Conservation (phyloP, 2,888 invertebrate species). For the Bombyx huttoni region DNA sequence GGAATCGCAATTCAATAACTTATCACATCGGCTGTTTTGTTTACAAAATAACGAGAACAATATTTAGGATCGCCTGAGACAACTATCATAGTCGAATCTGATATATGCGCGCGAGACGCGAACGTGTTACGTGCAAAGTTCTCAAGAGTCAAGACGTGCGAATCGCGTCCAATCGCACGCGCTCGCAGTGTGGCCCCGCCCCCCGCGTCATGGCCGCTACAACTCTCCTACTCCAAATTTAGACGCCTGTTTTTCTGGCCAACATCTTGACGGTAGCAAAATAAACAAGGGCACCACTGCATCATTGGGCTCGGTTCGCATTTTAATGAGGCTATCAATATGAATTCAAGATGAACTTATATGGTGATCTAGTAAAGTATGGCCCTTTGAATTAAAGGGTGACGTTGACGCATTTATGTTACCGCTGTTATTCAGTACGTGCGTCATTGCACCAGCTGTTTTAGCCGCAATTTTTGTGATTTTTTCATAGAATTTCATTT, state of each 20-base stretch:
- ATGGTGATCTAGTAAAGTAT: too few species aligned
- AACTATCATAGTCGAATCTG: background rate
- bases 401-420: too few species aligned
- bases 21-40: too few species aligned
- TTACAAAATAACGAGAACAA: background rate
- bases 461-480: too few species aligned
- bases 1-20: slow-evolving; percentile 8
- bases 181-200: slow-evolving; percentile 42
- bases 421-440: too few species aligned
- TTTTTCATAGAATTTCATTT: background rate
- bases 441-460: too few species aligned
- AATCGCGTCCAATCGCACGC: slow-evolving; percentile 57
- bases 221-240: slow-evolving; percentile 60
- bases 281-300: too few species aligned
- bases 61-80: too few species aligned
- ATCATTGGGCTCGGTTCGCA: too few species aligned
- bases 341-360: too few species aligned
- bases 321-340: too few species aligned
- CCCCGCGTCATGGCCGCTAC: slow-evolving; percentile 58
- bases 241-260: slow-evolving; percentile 38
- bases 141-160: slow-evolving; percentile 32
- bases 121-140: slow-evolving; percentile 11
- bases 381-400: too few species aligned
- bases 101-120: slow-evolving; percentile 20
- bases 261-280: slow-evolving; percentile 12